Base-by-base conservation (phyloP, 2,113 vertebrate species). In the Fregata magnificens region DNA sequence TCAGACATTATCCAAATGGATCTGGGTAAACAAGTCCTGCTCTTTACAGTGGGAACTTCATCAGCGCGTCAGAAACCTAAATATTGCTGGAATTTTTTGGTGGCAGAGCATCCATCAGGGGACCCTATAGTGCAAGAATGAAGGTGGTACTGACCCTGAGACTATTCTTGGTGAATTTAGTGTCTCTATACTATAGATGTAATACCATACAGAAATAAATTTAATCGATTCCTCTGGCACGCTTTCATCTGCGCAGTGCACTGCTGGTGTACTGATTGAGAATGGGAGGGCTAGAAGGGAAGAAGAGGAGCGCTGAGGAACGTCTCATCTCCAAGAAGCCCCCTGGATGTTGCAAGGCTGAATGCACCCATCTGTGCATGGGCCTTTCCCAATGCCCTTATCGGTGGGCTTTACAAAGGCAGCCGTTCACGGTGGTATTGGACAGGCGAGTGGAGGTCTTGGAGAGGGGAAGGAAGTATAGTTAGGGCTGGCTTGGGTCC, bases 21-120 rank as follows among this genome's bases (percentile, higher is more conserved):
- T 90, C 73, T 92, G 85, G 32, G 29, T 89, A 94, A 92, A 95
- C 16, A 52, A 88, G 50, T 47, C 42, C n/a, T 87, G 78, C 36
- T 84, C 36, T 87, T 95, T 70, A 76, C 63, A 95, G 80, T 65
- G 32, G 71, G 58, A 93, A 82, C 65, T 63, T 84, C 50, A 34
- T 36, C 82, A 66, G 74, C 2, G 5, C 6, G 21, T 19, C 8
- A 1, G 32, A 95, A 88, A 91, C 80, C 44, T 78, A 96, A 96
- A 91, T 86, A 93, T 61, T 83, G 84, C 49, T 85, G 82, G 72
- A 78, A 79, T 90, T 49, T 95, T 88, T 88, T 61, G 61, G 87
- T 80, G 85, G 69, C 79, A 95, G 91, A 83, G 74, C 58, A 70
- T 76, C 61, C 74, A 56, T 47, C 79, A 82, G 45, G 16, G 56